Evolutionary conservation across 2,888 invertebrate species (phyloP).

Genomic region (Pristionchus maxplancki): DNA sequence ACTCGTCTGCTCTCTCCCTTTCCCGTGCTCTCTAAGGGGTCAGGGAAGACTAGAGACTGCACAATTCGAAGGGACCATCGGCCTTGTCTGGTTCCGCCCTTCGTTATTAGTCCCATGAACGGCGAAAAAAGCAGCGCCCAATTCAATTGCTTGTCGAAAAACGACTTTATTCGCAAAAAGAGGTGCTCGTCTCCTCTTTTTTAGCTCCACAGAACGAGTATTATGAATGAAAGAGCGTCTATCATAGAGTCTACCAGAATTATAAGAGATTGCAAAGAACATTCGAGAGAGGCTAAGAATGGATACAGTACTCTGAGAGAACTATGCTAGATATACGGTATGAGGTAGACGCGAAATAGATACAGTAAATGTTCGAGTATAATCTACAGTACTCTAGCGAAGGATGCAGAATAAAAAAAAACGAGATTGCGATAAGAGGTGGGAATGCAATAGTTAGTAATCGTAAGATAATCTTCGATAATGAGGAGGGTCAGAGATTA

Average conservation of each 20-base stretch:
- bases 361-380: not conserved
- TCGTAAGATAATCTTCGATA: too few relatives aligned
- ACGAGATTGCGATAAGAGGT: not conserved
- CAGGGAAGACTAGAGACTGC: not conserved
- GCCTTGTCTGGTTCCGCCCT: conserved; percentile 35
- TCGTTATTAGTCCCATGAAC: conserved; percentile 31
- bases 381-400: not conserved
- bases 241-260: not conserved
- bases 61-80: not conserved
- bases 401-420: too few relatives aligned
- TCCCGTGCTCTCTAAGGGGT: not conserved
- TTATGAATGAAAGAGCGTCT: not conserved
- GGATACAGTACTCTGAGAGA: not conserved
- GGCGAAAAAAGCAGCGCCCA: not conserved
- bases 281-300: too few relatives aligned
- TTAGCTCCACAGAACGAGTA: not conserved
- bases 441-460: too few relatives aligned
- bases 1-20: not conserved
- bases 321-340: not conserved
- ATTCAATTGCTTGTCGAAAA: conserved; percentile 8
- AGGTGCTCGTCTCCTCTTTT: not conserved
- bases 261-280: not conserved
- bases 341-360: not conserved
- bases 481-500: too few relatives aligned
- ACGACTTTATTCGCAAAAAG: conserved; percentile 31